Conservation (phyloP, 2,113 vertebrate species). For the Micronisus gabar region DNA sequence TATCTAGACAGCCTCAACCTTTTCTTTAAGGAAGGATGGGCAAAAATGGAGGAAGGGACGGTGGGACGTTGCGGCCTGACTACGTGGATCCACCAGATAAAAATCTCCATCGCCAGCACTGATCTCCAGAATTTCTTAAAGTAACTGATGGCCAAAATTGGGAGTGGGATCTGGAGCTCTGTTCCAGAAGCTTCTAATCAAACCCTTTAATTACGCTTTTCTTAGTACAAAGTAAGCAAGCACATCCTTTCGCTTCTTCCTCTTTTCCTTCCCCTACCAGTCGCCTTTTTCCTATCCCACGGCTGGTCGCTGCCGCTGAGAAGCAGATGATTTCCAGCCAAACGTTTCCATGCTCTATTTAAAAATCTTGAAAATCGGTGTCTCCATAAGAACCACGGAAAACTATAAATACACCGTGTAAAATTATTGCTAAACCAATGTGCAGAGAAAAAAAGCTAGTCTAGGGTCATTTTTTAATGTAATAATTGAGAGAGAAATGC, state of each 20-base stretch:
- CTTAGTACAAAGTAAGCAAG: background rate
- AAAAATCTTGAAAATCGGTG: background rate
- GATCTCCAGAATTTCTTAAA: background rate
- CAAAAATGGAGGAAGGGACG: background rate
- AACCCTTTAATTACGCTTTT: background rate
- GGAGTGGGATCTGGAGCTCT: background rate
- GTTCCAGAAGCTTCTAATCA: background rate
- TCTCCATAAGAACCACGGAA: background rate
- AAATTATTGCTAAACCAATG: background rate
- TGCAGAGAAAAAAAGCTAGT: background rate
- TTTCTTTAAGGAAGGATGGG: background rate
- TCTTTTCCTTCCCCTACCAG: background rate
- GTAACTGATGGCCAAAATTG: background rate
- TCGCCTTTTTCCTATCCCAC: background rate
- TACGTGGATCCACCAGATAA: background rate
- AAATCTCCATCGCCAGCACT: background rate
- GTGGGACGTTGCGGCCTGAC: background rate
- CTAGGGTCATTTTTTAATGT: background rate
- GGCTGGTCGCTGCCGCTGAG: background rate
- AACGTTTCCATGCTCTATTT: background rate
- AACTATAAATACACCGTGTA: background rate
- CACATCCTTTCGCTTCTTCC: background rate
- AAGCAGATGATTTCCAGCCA: conserved; percentile 16
- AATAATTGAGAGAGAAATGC: background rate
- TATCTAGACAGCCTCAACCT: background rate